Evolutionary conservation across 37 sponge, comb jelly and placozoan genomes (phyloP).

Genomic region (Mnemiopsis leidyi): DNA sequence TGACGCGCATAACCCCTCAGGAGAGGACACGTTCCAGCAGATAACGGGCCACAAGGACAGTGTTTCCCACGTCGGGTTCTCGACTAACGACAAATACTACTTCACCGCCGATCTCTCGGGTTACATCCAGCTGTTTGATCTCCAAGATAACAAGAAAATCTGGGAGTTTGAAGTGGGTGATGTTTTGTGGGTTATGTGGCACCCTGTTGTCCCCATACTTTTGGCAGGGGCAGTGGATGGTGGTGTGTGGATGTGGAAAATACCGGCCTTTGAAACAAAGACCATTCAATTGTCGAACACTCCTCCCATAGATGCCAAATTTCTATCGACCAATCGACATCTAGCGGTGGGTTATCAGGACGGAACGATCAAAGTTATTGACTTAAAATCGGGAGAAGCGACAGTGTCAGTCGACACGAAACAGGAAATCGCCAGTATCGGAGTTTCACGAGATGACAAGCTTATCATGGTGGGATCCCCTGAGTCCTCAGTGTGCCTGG

Average conservation of each 20-base stretch:
- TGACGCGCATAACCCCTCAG: too few relatives aligned
- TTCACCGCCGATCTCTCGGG: conserved; percentile 57
- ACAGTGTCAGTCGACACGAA: conserved; percentile 29
- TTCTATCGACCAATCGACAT: conserved; percentile 46
- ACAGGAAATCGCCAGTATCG: conserved; percentile 1
- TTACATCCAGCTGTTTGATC: conserved; percentile 44
- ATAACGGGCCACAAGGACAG: conserved; percentile 61
- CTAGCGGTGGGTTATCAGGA: conserved; percentile 45
- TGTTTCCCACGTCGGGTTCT: conserved; percentile 55
- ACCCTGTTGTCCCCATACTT: conserved; percentile 55
- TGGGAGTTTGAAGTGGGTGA: conserved; percentile 65
- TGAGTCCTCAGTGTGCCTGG: not conserved
- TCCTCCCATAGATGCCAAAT: conserved; percentile 29
- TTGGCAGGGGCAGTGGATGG: conserved; percentile 50
- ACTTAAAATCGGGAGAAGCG: conserved; percentile 55
- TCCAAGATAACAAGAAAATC: not conserved
- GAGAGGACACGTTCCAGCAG: conserved; percentile 48
- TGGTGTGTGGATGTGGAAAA: conserved; percentile 62
- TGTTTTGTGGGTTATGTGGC: conserved; percentile 63
- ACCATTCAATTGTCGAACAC: conserved; percentile 17
- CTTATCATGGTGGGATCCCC: conserved; percentile 7
- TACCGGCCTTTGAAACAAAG: conserved; percentile 34
- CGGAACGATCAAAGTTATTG: conserved; percentile 16
- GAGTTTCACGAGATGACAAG: conserved; percentile 20
- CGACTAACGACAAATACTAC: conserved; percentile 45